These are phyloP conservation scores for Zosterops japonicus DNA, from an alignment of 2,113 vertebrate genomes.

Conservation along the genomic window DNA sequence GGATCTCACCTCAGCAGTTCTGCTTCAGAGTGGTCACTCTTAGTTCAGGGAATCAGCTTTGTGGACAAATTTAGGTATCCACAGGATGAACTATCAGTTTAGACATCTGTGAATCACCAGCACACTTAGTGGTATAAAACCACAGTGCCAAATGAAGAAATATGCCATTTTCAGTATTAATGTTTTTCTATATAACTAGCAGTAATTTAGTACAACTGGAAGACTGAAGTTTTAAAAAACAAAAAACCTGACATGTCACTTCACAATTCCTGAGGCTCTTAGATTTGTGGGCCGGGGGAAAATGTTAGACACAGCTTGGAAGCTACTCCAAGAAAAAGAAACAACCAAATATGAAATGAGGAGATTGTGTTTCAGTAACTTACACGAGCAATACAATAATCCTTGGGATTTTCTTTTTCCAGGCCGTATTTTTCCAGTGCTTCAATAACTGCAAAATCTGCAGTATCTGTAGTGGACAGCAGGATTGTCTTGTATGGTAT, in stretches of 20 bases:
- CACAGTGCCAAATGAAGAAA: background rate
- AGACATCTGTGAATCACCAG: background rate
- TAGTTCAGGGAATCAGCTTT: background rate
- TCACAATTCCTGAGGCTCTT: background rate
- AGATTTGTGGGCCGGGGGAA: background rate
- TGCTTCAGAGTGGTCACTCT: background rate
- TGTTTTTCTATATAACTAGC: background rate
- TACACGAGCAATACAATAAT: slow-evolving; percentile 96
- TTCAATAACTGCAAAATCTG: slow-evolving; percentile 93
- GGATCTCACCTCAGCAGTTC: background rate
- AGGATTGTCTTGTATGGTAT: slow-evolving; percentile 98
- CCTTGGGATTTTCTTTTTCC: slow-evolving; percentile 93
- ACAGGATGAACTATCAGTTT: background rate
- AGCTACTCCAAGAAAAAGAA: background rate
- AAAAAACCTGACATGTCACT: background rate
- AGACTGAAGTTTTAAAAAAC: background rate
- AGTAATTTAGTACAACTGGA: background rate
- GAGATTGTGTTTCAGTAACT: background rate
- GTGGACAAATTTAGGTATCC: background rate
- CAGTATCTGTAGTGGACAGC: slow-evolving; percentile 91
- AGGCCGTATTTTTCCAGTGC: slow-evolving; percentile 97
- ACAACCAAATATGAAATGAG: background rate
- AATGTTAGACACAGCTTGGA: background rate
- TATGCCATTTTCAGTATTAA: background rate
- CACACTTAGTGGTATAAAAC: background rate